phyloP scores from a whole-genome alignment of 1,140 invertebrate species.

The Oscheius sp. region DNA sequence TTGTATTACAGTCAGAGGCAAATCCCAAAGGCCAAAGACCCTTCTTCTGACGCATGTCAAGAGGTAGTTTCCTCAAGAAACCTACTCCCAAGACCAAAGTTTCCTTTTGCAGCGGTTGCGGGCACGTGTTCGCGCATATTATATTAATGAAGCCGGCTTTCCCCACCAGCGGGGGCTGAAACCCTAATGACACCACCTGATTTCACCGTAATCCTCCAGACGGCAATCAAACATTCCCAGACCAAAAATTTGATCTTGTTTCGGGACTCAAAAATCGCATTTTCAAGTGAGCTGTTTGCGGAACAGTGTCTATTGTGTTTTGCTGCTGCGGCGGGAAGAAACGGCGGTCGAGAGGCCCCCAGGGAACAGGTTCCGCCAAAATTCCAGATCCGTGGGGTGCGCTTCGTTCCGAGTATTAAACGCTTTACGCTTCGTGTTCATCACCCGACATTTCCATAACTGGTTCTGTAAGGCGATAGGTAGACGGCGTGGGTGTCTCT shows the following conservation, averaged over 20 bases:
- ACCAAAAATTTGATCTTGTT: too few relatives aligned
- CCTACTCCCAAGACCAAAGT: too few relatives aligned
- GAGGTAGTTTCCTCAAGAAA: background rate
- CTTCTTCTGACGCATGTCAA: too few relatives aligned
- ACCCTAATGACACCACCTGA: too few relatives aligned
- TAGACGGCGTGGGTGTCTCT: too few relatives aligned
- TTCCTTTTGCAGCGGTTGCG: too few relatives aligned
- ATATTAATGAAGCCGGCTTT: conserved; percentile 1
- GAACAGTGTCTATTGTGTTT: background rate
- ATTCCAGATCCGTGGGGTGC: background rate
- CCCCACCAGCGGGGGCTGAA: background rate
- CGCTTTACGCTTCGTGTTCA: background rate
- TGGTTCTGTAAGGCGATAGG: background rate
- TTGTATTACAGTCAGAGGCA: too few relatives aligned
- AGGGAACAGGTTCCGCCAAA: conserved; percentile 3
- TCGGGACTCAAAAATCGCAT: too few relatives aligned
- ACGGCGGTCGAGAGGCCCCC: conserved; percentile 2
- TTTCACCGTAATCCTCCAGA: too few relatives aligned
- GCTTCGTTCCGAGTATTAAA: conserved; percentile 5
- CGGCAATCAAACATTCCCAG: too few relatives aligned
- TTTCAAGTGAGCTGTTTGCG: too few relatives aligned
- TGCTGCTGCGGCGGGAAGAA: conserved; percentile 4
- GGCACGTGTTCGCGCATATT: background rate
- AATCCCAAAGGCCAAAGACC: too few relatives aligned
- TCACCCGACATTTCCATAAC: background rate